These are phyloP conservation scores for Saguinus imperator DNA, from an alignment of 2,113 vertebrate species.

Conservation along the genomic window DNA sequence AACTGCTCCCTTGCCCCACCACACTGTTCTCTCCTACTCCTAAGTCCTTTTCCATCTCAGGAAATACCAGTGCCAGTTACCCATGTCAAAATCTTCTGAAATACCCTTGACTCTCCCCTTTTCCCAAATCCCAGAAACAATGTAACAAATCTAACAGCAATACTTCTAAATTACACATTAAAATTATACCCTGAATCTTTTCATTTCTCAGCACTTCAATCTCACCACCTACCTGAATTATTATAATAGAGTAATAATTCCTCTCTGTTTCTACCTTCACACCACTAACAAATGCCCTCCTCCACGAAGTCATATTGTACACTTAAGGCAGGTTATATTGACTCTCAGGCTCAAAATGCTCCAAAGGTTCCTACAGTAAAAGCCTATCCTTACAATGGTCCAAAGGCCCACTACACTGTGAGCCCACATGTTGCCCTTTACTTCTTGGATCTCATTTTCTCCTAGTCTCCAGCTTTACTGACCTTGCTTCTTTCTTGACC, in stretches of 20 bases:
- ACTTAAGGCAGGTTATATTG: neutral
- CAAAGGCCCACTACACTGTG: fast-evolving
- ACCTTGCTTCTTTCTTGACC: neutral
- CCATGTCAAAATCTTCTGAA: neutral
- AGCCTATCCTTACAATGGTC: neutral
- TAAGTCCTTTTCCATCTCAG: neutral
- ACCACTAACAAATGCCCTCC: neutral
- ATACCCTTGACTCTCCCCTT: neutral
- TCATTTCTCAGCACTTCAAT: neutral
- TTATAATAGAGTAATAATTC: neutral
- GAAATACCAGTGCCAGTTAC: neutral
- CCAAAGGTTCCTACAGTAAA: neutral
- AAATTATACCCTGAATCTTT: neutral
- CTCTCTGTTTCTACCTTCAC: neutral
- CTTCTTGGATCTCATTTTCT: neutral
- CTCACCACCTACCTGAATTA: neutral
- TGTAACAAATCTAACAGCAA: no score
- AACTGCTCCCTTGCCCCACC: neutral
- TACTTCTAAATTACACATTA: neutral
- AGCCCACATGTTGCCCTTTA: fast-evolving
- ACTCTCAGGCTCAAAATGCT: neutral
- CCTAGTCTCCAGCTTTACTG: neutral
- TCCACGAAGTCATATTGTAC: neutral
- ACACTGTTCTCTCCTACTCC: fast-evolving
- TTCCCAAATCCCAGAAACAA: neutral